Conservation (phyloP, 2,797 vertebrate genomes). For the Phalanger gymnotis region DNA sequence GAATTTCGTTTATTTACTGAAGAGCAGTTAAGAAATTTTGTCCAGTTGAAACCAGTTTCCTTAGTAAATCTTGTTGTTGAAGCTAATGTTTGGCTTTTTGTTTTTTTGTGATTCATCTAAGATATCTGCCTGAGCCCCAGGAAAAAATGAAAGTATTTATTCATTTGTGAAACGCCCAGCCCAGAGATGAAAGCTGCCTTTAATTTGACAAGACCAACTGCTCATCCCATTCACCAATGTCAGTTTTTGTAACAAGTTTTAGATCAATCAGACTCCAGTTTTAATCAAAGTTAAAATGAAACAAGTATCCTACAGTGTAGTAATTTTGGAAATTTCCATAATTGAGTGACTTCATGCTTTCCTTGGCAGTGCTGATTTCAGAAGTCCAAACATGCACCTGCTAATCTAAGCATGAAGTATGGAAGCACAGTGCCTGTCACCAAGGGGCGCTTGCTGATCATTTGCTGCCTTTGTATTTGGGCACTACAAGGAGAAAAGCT, state of each 20-base stretch:
- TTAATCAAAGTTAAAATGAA: not conserved
- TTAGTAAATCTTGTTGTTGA: not conserved
- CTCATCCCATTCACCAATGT: not conserved
- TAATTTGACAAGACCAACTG: not conserved
- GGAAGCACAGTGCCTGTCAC: not conserved
- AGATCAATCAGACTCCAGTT: not conserved
- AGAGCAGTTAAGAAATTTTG: not conserved
- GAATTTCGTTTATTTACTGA: not conserved
- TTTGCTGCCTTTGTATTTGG: not conserved
- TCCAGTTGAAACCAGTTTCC: slow-evolving; percentile 11
- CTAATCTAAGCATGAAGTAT: not conserved
- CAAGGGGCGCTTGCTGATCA: not conserved
- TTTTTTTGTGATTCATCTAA: not conserved
- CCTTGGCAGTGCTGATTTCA: not conserved
- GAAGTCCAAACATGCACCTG: not conserved
- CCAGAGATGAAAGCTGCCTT: not conserved
- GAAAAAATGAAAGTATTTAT: not conserved
- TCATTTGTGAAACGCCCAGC: not conserved
- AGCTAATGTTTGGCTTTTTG: not conserved
- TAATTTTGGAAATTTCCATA: not conserved
- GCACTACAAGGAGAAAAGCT: not conserved
- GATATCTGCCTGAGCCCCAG: not conserved
- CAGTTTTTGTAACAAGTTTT: not conserved
- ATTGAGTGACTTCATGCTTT: not conserved
- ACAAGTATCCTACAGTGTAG: not conserved